These are phyloP conservation scores for Apeira syringaria DNA, from an alignment of 2,888 invertebrate genomes.

Conservation along the genomic window DNA sequence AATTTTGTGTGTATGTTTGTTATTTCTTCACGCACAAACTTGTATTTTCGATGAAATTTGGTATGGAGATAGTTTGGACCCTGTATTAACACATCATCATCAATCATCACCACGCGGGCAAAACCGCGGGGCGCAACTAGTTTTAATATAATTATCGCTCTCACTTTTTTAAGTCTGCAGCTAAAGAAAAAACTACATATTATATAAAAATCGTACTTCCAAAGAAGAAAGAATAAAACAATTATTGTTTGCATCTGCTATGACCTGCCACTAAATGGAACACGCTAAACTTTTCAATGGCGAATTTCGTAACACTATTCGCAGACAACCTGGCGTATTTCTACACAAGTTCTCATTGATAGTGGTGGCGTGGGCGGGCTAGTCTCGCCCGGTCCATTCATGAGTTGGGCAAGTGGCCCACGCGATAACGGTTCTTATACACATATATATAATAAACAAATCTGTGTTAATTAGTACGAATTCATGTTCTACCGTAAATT, in stretches of 20 bases:
- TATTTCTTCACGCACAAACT: no score
- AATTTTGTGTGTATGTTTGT: no score
- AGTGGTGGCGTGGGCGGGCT: constrained; percentile 63
- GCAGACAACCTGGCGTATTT: constrained; percentile 65
- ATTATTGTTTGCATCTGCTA: not conserved
- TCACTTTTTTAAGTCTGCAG: no score
- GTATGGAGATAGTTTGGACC: no score
- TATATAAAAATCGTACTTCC: no score
- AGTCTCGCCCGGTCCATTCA: constrained; percentile 70
- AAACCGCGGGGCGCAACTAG: no score
- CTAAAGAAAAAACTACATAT: no score
- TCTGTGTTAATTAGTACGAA: constrained; percentile 68
- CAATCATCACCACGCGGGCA: no score
- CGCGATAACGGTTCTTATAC: constrained; percentile 68
- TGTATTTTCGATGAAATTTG: no score
- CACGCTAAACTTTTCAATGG: constrained; percentile 52
- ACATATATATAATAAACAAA: constrained; percentile 38
- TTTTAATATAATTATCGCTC: no score
- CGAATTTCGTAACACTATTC: constrained; percentile 61
- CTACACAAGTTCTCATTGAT: constrained; percentile 74
- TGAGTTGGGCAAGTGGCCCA: constrained; percentile 75
- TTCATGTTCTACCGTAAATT: constrained; percentile 58
- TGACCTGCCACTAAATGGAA: constrained; percentile 21
- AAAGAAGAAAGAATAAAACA: no score
- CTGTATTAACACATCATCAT: no score